Evolutionary conservation across 2,888 invertebrate genomes (phyloP).

Genomic region (Eilema depressum): DNA sequence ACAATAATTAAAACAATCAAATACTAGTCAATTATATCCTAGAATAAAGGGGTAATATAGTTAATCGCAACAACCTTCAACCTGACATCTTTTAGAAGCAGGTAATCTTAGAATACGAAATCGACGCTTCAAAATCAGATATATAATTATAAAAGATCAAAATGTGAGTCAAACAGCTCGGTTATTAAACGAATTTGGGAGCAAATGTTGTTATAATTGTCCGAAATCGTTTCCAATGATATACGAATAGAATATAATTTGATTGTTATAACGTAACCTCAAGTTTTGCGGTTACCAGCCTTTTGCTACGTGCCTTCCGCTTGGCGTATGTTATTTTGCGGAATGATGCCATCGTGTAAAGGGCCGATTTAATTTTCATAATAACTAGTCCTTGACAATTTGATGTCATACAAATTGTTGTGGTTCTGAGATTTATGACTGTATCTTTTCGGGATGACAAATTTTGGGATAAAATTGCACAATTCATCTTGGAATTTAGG

Average conservation of each 20-base stretch:
- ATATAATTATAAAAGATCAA: slow-evolving; percentile 85
- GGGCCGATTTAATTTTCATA: slow-evolving; percentile 73
- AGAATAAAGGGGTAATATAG: slow-evolving; percentile 66
- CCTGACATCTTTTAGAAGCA: slow-evolving; percentile 62
- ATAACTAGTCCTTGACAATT: slow-evolving; percentile 69
- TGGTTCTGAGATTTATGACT: slow-evolving; percentile 64
- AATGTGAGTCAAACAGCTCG: slow-evolving; percentile 69
- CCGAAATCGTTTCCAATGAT: slow-evolving; percentile 71
- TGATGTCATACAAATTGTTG: slow-evolving; percentile 59
- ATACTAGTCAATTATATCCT: slow-evolving; percentile 66
- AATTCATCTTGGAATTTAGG: slow-evolving; percentile 25
- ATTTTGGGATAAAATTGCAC: slow-evolving; percentile 14
- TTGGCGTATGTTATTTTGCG: slow-evolving; percentile 58
- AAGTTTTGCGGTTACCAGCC: slow-evolving; percentile 64
- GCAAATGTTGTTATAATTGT: slow-evolving; percentile 85
- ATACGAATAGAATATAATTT: slow-evolving; percentile 69
- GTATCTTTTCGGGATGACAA: slow-evolving; percentile 35
- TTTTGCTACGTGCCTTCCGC: slow-evolving; percentile 76
- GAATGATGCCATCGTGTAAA: slow-evolving; percentile 57
- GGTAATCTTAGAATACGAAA: slow-evolving; percentile 73
- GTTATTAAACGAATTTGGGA: slow-evolving; percentile 81
- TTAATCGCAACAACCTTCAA: slow-evolving; percentile 70
- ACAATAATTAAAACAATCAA: slow-evolving; percentile 42
- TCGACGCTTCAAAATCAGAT: slow-evolving; percentile 69
- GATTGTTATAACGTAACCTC: slow-evolving; percentile 64